Evolutionary conservation across 2,113 vertebrate genomes (phyloP).

Genomic region (Bos javanicus): DNA sequence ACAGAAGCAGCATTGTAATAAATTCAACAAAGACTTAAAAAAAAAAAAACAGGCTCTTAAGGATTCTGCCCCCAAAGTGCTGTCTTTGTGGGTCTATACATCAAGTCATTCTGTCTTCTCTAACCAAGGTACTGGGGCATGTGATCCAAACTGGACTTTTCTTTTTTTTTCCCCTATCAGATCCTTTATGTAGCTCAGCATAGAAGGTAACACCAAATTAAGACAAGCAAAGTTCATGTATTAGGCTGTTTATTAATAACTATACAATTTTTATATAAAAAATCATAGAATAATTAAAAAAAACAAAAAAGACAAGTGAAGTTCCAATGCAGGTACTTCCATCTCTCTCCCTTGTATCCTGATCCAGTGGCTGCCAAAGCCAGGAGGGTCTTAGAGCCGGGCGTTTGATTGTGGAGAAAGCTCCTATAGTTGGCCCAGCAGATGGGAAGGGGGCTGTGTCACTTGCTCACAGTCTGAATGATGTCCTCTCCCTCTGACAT

Average conservation of each 20-base stretch:
- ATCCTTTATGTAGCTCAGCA: constrained; percentile 53
- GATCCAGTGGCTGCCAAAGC: not conserved
- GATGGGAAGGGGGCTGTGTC: constrained; percentile 61
- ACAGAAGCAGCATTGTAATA: not conserved
- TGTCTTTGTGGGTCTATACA: not conserved
- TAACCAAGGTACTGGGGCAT: fast-evolving
- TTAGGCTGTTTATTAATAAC: not conserved
- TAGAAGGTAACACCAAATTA: not conserved
- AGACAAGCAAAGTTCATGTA: not conserved
- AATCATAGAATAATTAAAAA: not conserved
- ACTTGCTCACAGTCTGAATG: constrained; percentile 99
- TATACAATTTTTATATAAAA: not conserved
- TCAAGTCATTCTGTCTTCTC: not conserved
- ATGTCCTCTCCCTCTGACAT: constrained; percentile 96
- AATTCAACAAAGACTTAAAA: not conserved
- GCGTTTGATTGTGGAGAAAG: not conserved
- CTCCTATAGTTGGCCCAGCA: not conserved
- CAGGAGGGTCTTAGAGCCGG: not conserved
- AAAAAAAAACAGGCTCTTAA: not conserved
- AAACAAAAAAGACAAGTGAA: not conserved
- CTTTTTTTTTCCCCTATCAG: not conserved
- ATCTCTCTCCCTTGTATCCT: not conserved
- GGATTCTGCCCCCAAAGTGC: not conserved
- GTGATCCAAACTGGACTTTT: not conserved
- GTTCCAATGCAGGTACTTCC: not conserved